Evolutionary conservation across 2,113 vertebrate species (phyloP), one percentile per base, ranked within the genome.

Genomic region (Pollimyrus isidori): DNA sequence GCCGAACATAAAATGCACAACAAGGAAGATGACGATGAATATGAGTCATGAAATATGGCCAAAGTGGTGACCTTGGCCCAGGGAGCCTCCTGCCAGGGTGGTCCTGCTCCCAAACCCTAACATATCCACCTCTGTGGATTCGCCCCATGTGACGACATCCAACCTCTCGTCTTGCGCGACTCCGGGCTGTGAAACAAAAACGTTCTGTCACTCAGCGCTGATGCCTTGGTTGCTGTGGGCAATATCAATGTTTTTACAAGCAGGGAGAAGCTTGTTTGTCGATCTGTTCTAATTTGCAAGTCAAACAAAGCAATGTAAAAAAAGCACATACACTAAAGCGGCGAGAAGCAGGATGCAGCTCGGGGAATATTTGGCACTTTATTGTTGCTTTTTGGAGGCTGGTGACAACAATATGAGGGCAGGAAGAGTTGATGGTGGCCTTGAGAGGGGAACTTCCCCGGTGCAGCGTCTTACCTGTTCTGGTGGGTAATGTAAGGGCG

Each of bases 181-280:
- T 53, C 30, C 17, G 11, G 26, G 21, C 7, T 42, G 7, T 45
- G 35, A 82, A 56, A 82, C 26, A 1, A 50, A 82, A 52, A 13
- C 3, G 88, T 80, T 82, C 21, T 19, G 11, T 76, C 49, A 82
- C 19, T 88, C 48, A 42, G 48, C 13, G 9, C 26, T 52, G 69
- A 52, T 52, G 65, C 49, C 35, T 42, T 73, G 35, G 73, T 56
- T 83, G 88, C 88, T 82, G 69, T 82, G 65, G 62, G 69, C 69
- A 82, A 73, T 83, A 53, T 80, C 85, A 53, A 15, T 56, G 73
- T 80, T 88, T 88, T 39, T 42, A 88, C 65, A 53, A 82, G 50
- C 19, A 46, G 49, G 65, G 21, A 39, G 42, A 56, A 82, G 19
- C 21, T 50, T 89, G 48, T 88, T 80, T 39, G 88, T 83, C 56